These are phyloP conservation scores for Trichonephila clavipes DNA, from an alignment of 1,140 invertebrate genomes.

Conservation along the genomic window DNA sequence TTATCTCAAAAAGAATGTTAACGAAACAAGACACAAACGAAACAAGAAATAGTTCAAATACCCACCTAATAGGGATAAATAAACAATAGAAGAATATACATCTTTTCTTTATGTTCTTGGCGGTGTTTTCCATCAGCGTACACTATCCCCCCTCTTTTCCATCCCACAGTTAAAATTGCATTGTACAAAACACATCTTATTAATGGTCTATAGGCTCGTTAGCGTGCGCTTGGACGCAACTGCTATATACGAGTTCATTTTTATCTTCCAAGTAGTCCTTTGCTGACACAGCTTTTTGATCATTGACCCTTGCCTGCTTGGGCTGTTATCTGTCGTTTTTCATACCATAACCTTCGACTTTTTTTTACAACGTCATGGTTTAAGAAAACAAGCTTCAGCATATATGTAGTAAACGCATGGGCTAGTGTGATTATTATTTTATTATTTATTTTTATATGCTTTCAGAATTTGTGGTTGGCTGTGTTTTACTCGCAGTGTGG, in stretches of 20 bases:
- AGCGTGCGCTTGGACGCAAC: slow-evolving; percentile 5
- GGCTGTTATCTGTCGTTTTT: slow-evolving; percentile 18
- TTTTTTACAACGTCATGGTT: background rate
- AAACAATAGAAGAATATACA: slow-evolving; percentile 49
- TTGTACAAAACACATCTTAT: slow-evolving; percentile 34
- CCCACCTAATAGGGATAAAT: slow-evolving; percentile 57
- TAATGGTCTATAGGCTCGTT: slow-evolving; percentile 26
- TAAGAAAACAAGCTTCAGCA: slow-evolving; percentile 12
- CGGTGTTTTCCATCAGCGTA: slow-evolving; percentile 36
- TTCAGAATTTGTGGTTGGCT: background rate
- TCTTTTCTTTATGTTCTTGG: slow-evolving; percentile 47
- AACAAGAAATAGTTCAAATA: slow-evolving; percentile 51
- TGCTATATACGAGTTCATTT: slow-evolving; percentile 7
- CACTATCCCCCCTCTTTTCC: background rate
- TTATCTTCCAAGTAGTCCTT: slow-evolving; percentile 37
- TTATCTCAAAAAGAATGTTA: slow-evolving; percentile 43
- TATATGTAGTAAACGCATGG: background rate
- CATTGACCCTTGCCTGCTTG: slow-evolving; percentile 7
- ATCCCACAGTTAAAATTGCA: background rate
- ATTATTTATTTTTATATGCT: background rate
- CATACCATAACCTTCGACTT: slow-evolving; percentile 24
- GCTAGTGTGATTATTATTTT: background rate
- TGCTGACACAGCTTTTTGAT: slow-evolving; percentile 18
- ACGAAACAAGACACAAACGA: slow-evolving; percentile 44
- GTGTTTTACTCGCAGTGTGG: background rate